These are phyloP conservation scores for Anhinga anhinga DNA, from an alignment of 2,113 vertebrate species.

Conservation along the genomic window DNA sequence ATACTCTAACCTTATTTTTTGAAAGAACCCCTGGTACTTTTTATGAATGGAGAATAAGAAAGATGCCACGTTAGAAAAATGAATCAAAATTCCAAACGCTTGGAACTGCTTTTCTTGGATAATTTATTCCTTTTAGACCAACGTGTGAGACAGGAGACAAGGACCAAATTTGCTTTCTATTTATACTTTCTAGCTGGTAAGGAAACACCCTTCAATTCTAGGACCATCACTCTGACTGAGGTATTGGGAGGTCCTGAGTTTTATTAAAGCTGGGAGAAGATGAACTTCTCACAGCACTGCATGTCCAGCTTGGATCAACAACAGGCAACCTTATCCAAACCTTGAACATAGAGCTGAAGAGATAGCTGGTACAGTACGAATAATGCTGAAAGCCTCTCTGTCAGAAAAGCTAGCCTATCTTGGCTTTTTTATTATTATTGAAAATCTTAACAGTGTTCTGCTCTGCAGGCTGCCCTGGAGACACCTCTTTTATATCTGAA, in stretches of 20 bases:
- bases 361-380: neutral
- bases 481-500: neutral
- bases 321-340: neutral
- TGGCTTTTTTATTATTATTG: neutral
- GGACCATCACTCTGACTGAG: neutral
- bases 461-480: neutral
- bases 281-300: neutral
- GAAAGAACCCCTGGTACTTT: rapidly evolving
- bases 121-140: neutral
- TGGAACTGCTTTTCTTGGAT: neutral
- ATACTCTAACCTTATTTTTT: neutral
- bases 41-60: neutral
- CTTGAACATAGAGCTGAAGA: neutral
- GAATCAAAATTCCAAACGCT: neutral
- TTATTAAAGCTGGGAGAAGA: neutral
- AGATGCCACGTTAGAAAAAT: neutral
- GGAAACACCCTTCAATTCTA: neutral
- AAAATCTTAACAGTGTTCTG: neutral
- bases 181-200: neutral
- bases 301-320: neutral
- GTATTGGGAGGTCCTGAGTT: neutral
- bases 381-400: neutral
- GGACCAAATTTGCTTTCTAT: neutral
- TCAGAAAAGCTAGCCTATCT: neutral
- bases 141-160: neutral